Base-by-base conservation (phyloP, 2,888 invertebrate genomes). In the Octodonta nipae region DNA sequence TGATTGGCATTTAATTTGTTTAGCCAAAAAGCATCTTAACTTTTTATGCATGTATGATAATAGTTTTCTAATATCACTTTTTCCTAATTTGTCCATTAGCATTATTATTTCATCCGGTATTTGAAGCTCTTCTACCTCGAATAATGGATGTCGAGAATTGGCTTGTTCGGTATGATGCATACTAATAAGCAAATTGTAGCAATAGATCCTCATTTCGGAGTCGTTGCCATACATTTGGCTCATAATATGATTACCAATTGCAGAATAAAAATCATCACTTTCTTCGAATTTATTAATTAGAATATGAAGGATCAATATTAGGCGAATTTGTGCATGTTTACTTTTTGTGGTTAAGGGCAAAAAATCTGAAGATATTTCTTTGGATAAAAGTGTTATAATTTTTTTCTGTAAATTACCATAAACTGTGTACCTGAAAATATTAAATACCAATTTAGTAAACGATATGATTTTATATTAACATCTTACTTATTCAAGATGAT, bases 251-350 rank as follows among this genome's bases (percentile, higher is more conserved):
- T 45, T 43, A 5, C 43, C 42, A 11, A 51, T 37, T 2, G 50
- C 46, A 12, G 44, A 33, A 35, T 43, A 51, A 3, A 51, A 52
- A 3, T 33, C 29, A 7, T 44, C 42, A 17, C 39, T 46, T 36
- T 49, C 48, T 38, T 50, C 46, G 16, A 53, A 43, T 42, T 51
- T 49, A 29, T 47, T 46, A 5, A 51, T 30, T n/a, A 48, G 35
- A 15, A 53, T 51, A 30, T 39, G 49, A 11, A 49, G 38, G 2
- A 51, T 36, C 27, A 52, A 39, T 13, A 47, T 36, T 32, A 51
- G 38, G 27, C 48, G 37, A 11, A 40, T 42, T 14, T 44, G 35
- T 5, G 33, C 24, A 24, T 36, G 47, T 27, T 43, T 47, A 5
- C 37, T 36, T 30, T 37, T 36, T 14, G 43, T 39, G 1, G 44